Evolutionary conservation across 2,113 vertebrate genomes (phyloP).

Genomic region (Ariopsis seemanni): DNA sequence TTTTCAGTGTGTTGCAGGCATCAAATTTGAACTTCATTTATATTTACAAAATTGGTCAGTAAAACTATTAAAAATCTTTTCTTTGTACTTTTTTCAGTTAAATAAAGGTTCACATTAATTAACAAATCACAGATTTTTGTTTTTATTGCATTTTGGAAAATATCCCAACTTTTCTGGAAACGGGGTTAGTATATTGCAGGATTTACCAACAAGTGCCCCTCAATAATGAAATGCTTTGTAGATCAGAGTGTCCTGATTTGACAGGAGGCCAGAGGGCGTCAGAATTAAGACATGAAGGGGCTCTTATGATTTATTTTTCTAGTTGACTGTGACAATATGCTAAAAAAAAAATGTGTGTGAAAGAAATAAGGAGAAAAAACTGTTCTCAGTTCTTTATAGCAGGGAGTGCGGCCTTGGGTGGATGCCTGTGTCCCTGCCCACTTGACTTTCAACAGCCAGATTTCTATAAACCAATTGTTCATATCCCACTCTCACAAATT

Average conservation of each 20-base stretch:
- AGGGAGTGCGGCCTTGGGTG: not conserved
- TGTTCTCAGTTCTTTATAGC: not conserved
- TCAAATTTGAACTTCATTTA: too few species aligned
- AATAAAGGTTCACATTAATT: too few species aligned
- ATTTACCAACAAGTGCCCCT: not conserved
- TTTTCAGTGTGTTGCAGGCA: too few species aligned
- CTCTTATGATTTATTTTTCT: not conserved
- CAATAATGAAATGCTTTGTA: not conserved
- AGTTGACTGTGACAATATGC: not conserved
- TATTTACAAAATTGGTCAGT: too few species aligned
- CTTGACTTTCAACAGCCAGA: not conserved
- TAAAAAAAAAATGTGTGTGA: not conserved
- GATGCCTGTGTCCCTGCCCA: not conserved
- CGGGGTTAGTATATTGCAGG: not conserved
- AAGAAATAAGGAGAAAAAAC: not conserved
- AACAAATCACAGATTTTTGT: too few species aligned
- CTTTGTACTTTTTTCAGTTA: too few species aligned
- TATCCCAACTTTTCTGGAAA: too few species aligned
- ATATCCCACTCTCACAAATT: not conserved
- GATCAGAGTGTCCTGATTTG: not conserved
- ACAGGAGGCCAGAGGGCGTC: not conserved
- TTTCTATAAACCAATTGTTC: not conserved
- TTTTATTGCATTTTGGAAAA: too few species aligned
- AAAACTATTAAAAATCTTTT: too few species aligned
- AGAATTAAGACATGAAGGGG: not conserved